phyloP scores from a whole-genome alignment of 92 coral and sea anemone genomes.

The Bergia sp. region DNA sequence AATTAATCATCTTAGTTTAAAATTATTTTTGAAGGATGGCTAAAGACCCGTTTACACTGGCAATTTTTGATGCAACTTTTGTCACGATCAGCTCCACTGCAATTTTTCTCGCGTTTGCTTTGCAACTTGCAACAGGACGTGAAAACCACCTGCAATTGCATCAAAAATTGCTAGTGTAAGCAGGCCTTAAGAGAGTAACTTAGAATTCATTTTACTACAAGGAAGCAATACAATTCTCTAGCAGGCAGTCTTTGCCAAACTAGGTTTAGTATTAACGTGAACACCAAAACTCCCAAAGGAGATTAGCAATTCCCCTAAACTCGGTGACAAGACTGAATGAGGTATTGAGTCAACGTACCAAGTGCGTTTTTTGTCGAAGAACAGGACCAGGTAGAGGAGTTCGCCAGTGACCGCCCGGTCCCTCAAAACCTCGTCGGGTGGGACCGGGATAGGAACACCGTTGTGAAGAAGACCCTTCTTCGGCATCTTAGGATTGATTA shows the following conservation, averaged over 20 bases:
- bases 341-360: constrained; percentile 66
- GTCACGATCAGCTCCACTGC: too few species aligned
- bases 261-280: background rate
- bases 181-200: too few species aligned
- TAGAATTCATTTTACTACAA: too few species aligned
- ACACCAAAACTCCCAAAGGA: background rate
- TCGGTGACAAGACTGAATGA: background rate
- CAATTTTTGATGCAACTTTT: too few species aligned
- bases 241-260: background rate
- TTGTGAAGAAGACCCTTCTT: constrained; percentile 96
- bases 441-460: constrained; percentile 98
- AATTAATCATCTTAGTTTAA: too few species aligned
- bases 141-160: too few species aligned
- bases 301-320: background rate
- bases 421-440: constrained; percentile 97
- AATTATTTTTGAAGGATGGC: too few species aligned
- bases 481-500: constrained; percentile 88
- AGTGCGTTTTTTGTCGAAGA: constrained; percentile 95
- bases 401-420: constrained; percentile 88
- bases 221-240: too few species aligned
- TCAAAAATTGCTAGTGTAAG: too few species aligned
- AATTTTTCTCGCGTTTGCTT: too few species aligned
- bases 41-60: too few species aligned
- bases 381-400: constrained; percentile 89
- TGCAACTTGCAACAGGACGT: too few species aligned